Conservation (phyloP, 1,140 invertebrate genomes). For the Apolygus lucorum region DNA sequence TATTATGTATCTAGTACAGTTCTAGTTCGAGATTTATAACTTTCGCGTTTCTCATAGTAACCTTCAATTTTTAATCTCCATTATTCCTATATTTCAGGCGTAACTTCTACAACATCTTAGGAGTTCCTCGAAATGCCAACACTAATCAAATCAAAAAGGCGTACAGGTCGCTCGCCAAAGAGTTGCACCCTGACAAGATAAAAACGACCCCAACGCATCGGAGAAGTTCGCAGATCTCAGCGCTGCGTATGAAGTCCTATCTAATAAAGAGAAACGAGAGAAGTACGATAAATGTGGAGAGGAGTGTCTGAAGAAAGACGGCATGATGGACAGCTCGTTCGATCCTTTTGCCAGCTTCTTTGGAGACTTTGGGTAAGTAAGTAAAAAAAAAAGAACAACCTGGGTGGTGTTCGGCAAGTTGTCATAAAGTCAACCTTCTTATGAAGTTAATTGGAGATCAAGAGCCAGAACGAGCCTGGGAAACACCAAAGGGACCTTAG, state of each 20-base stretch:
- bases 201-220: slow-evolving; percentile 84
- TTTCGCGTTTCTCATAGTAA: not conserved
- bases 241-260: slow-evolving; percentile 93
- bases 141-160: slow-evolving; percentile 96
- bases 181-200: slow-evolving; percentile 96
- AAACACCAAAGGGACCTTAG: too few species aligned
- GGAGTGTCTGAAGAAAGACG: slow-evolving; percentile 92
- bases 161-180: slow-evolving; percentile 89
- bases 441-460: too few species aligned
- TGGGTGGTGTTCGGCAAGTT: too few species aligned
- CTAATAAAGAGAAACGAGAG: slow-evolving; percentile 88
- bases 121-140: slow-evolving; percentile 70
- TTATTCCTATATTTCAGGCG: slow-evolving; percentile 23
- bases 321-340: slow-evolving; percentile 62
- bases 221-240: slow-evolving; percentile 93
- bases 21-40: not conserved
- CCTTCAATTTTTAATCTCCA: not conserved
- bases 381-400: too few species aligned
- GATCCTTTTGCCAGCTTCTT: slow-evolving; percentile 62
- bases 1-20: not conserved
- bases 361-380: slow-evolving; percentile 50
- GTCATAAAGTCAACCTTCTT: too few species aligned
- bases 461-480: too few species aligned
- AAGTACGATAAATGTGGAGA: slow-evolving; percentile 94
- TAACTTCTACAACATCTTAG: slow-evolving; percentile 94